Evolutionary conservation across 35 echinoderm and acorn worm species (phyloP), one percentile per base, ranked within the genome.

Genomic region (Apostichopus parvimensis): DNA sequence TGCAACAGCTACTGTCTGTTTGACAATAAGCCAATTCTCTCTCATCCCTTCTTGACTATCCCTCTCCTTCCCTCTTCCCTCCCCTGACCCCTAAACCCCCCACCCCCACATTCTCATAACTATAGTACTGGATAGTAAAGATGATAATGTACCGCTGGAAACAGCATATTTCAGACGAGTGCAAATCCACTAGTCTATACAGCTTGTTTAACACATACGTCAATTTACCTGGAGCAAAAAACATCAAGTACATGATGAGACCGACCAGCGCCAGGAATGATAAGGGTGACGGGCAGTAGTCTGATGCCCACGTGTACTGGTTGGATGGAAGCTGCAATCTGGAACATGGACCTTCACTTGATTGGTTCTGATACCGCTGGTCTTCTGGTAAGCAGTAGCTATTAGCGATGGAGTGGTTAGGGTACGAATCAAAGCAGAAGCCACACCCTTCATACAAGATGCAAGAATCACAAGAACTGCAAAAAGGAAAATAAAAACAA

Each of bases 191-290:
- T 34, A 34, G 28, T 34, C 28, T 34, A 34, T 34, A 34, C 28
- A 34, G 28, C 28, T 34, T 34, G 28, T 34, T 34, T 34, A 34
- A 34, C 28, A 34, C 28, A 34, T 34, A 34, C 28, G 2, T 34
- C 28, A 34, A 1, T 34, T 34, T 57, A 96, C 97, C 95, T 77
- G 97, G 95, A 66, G 97, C 95, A 90, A 99, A 99, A 57, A 92
- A 96, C 15, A 95, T 79, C n/a, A 99, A 61, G 56, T 99, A 99
- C 1, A 99, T 17, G 25, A 96, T 83, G 14, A 99, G 91, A 28
- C 95, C 95, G 62, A 96, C 58, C 12, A 99, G 53, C 9, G 97
- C 92, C 57, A 99, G 75, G 68, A 91, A 94, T 6, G 92, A 88
- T 56, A 93, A 91, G 6, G 93, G 68, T 18, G 97, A 92, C 0